Base-by-base conservation (phyloP, 1,140 invertebrate species). In the Harpegnathos saltator region DNA sequence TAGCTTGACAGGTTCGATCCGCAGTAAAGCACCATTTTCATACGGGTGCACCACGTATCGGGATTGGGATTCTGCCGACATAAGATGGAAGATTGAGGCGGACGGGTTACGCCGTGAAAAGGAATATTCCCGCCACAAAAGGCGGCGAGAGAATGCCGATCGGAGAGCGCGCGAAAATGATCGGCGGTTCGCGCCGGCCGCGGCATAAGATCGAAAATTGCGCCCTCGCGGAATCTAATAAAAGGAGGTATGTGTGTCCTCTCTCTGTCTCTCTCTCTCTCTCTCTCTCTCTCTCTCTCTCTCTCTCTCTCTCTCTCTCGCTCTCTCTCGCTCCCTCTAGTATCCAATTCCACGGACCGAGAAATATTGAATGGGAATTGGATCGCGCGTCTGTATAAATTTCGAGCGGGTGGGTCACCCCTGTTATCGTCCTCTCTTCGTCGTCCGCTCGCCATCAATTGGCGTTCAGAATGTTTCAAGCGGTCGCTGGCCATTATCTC, bases 1-100 rank as follows among this genome's bases (percentile, higher is more conserved):
- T 19, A 96, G 95, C 82, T 97, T 96, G 14, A 98, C 98, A 0
- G 98, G 98, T 91, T 99, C 98, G 87, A 99, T 99, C 83, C 99
- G 95, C 33, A 99, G 95, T 84, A 99, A 96, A 24, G 98, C 97
- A 71, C 98, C 97, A 74, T 95, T 95, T 4, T 94, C 91, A 93
- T 96, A 96, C 61, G 95, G 95, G 59, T 96, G 96, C 38, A 97
- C 96, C 91, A 96, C 95, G 92, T 97, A 98, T 44, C 97, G 96
- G 38, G 96, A 95, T 94, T 97, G 96, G 90, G 96, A 95, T 92
- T 94, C 95, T 95, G 94, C 78, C 63, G 82, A 84, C 33, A 81
- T n/a, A 73, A 58, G 14, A 59, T 15, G 33, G 26, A 61, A 75
- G 29, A 75, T 52, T 69, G 44, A 65, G 50, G 3, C 56, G 54